A percentile compares a stretch with the other conserved stretches of the same genome.
phyloP scores from a whole-genome alignment of 2,888 invertebrate species.

The Macrophya annulata region DNA sequence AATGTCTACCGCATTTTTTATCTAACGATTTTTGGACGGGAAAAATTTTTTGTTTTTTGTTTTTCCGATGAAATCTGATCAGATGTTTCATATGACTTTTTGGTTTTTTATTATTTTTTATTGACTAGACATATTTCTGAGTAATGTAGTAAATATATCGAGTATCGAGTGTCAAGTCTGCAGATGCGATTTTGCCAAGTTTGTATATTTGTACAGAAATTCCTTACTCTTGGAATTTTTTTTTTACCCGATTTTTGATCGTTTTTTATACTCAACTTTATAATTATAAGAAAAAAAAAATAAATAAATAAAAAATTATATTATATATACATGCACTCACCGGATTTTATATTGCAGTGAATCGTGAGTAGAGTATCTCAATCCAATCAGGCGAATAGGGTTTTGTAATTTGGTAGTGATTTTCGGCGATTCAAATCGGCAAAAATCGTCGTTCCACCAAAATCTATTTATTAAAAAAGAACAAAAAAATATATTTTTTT shows the following conservation, averaged over 20 bases:
- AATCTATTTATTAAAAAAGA: neutral
- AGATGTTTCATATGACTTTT: neutral
- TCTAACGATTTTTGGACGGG: neutral
- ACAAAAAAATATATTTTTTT: neutral
- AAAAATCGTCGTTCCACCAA: constrained; percentile 29
- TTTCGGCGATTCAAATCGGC: constrained; percentile 20
- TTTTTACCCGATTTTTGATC: too few relatives aligned
- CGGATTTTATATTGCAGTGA: constrained; percentile 37
- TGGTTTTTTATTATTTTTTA: neutral
- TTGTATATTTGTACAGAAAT: neutral
- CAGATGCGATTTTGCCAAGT: too few relatives aligned
- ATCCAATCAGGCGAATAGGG: neutral
- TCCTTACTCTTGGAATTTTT: neutral
- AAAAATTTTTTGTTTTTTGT: neutral
- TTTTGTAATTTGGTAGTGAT: neutral
- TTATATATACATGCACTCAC: neutral
- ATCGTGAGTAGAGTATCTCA: constrained; percentile 38
- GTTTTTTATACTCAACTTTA: too few relatives aligned
- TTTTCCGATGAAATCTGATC: neutral
- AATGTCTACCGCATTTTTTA: too few relatives aligned
- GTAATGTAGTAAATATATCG: neutral
- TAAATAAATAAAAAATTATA: too few relatives aligned
- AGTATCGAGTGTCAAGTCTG: neutral
- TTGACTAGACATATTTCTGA: neutral
- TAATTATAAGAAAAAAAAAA: neutral